Base-by-base conservation (phyloP, 2,888 invertebrate genomes). In the Mythimna pallens region DNA sequence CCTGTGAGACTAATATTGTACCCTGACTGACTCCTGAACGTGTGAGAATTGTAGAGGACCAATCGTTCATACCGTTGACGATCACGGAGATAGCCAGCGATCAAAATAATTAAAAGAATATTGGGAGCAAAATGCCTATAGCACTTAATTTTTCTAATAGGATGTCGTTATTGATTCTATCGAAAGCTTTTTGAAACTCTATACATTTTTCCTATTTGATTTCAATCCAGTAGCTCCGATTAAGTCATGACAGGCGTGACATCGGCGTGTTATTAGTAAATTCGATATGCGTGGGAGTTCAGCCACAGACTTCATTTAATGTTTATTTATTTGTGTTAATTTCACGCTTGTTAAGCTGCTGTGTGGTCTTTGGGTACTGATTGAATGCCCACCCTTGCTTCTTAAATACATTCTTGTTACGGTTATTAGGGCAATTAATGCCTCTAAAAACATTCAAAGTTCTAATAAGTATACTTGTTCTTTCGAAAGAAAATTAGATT, bases 271-370 rank as follows among this genome's bases (percentile, higher is more conserved):
- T 86, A 90, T 90, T 90, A 88, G 86, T 64, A 57, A 80, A 90
- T 93, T 92, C 79, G 92, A 80, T 87, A 90, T 86, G 90, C 90
- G 92, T 90, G 81, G 91, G 91, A 83, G 91, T 85, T 54, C 47
- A 52, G 69, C 73, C 70, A 63, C 72, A 69, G 65, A 73, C 64
- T 72, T 40, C 52, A 65, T 75, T 72, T 30, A 61, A 77, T 72
- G 40, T 65, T 64, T 78, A 82, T 77, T 80, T 76, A 76, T 74
- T 69, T 77, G 58, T 74, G 25, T 73, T 76, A 6, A 82, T 84
- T 84, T 78, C n/a, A 80, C 52, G 76, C 71, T 80, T 79, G 78
- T 83, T 82, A 83, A 8, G 0, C 8, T n/a, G 7, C 20, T 1
- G 4, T 64, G 59, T 70, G 63, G 20, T 36, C 4, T 5, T 72